Evolutionary conservation across 2,888 invertebrate genomes (phyloP).

Genomic region (Caenorhabditis macrosperma): DNA sequence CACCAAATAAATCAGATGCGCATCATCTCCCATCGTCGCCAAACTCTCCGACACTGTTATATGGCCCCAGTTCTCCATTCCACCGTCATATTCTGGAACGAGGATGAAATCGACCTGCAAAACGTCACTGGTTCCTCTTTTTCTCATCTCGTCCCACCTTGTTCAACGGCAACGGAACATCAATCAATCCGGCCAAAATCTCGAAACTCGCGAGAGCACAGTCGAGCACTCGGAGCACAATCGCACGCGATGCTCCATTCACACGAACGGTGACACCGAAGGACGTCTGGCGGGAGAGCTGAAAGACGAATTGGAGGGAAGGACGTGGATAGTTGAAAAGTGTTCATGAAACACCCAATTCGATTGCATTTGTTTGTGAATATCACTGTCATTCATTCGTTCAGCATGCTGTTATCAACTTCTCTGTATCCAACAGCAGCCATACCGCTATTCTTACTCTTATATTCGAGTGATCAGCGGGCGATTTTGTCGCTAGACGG

Average conservation of each 20-base stretch:
- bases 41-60: conserved; percentile 62
- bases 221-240: conserved; percentile 63
- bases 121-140: too few species aligned
- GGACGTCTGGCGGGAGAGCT: conserved; percentile 70
- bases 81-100: conserved; percentile 69
- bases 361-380: too few species aligned
- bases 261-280: conserved; percentile 71
- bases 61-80: conserved; percentile 74
- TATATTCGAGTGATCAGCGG: too few species aligned
- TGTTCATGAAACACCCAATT: too few species aligned
- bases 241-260: conserved; percentile 44
- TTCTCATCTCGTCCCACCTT: conserved; percentile 44
- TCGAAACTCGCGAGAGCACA: conserved; percentile 67
- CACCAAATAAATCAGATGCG: conserved; percentile 67
- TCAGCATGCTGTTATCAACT: too few species aligned
- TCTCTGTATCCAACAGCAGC: too few species aligned
- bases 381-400: too few species aligned
- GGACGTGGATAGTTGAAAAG: too few species aligned
- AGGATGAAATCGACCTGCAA: conserved; percentile 67
- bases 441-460: too few species aligned
- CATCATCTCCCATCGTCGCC: conserved; percentile 64
- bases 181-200: conserved; percentile 62
- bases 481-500: too few species aligned
- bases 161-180: conserved; percentile 68
- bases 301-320: too few species aligned